Percentiles rank a stretch among this genome's conserved stretches.
Conservation (phyloP, 2,113 vertebrate species). For the Pterophyllum scalare region DNA sequence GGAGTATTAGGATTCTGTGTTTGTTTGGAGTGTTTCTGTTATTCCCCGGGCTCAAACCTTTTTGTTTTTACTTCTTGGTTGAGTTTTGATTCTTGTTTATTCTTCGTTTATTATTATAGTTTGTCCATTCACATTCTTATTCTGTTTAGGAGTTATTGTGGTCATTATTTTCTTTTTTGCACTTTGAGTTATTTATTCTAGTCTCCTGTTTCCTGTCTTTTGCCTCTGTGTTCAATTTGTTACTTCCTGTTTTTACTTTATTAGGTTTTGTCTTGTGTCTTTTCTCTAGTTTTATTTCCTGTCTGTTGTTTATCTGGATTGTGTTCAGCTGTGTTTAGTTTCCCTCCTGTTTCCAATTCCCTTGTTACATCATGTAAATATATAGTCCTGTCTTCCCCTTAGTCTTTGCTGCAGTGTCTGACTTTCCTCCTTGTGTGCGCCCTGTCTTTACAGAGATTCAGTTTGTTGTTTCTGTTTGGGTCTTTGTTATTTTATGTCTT, state of each 20-base stretch:
- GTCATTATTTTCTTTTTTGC: no score
- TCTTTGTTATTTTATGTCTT: not conserved
- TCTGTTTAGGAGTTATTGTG: no score
- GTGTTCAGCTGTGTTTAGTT: not conserved
- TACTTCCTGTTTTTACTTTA: not conserved
- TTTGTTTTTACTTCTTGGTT: no score
- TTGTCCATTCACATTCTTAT: no score
- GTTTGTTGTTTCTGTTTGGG: not conserved
- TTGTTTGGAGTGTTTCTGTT: no score
- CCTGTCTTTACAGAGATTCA: not conserved
- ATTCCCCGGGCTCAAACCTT: no score
- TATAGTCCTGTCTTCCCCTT: no score
- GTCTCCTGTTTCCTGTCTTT: not conserved
- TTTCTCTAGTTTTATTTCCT: not conserved
- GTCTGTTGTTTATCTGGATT: not conserved
- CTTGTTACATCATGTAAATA: not conserved
- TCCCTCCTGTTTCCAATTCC: not conserved
- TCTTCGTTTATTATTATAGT: no score
- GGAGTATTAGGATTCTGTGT: no score
- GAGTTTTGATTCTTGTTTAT: no score
- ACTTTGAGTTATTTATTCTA: no score
- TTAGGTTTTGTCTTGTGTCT: not conserved
- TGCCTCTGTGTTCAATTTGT: not conserved
- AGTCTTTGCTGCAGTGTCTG: not conserved
- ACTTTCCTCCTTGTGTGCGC: fast-evolving